Evolutionary conservation across 2,113 vertebrate species (phyloP).

Genomic region (Cettia cetti): DNA sequence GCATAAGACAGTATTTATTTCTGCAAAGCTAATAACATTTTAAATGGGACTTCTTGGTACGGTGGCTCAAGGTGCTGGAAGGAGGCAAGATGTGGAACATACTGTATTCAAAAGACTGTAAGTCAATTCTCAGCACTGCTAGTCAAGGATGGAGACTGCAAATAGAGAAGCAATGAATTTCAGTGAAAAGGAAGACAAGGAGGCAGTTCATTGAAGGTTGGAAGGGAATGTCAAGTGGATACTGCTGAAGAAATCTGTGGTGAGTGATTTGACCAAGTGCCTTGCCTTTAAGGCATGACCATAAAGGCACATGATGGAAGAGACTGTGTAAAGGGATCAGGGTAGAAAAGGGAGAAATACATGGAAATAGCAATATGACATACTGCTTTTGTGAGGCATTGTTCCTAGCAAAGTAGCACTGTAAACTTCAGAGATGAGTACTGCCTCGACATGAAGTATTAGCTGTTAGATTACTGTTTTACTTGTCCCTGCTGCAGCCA

Average conservation of each 20-base stretch:
- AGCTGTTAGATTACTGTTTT: constrained; percentile 41
- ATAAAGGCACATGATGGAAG: not conserved
- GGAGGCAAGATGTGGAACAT: constrained; percentile 58
- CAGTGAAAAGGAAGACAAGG: not conserved
- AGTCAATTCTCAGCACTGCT: constrained; percentile 67
- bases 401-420: not conserved
- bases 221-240: not conserved
- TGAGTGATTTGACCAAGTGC: not conserved
- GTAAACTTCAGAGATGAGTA: not conserved
- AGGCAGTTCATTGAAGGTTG: not conserved
- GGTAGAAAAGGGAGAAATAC: not conserved
- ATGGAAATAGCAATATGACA: not conserved
- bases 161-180: constrained; percentile 63
- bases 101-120: constrained; percentile 49
- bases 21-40: constrained; percentile 73
- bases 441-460: constrained; percentile 9
- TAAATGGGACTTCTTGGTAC: constrained; percentile 73
- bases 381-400: not conserved
- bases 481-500: not conserved
- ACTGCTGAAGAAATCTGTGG: not conserved
- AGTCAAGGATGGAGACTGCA: constrained; percentile 67
- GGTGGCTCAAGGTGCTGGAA: constrained; percentile 45
- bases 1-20: constrained; percentile 68
- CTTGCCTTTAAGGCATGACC: not conserved
- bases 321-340: not conserved